phyloP scores from a whole-genome alignment of 1,140 invertebrate genomes.

The Pseudomyrmex cubaensis region DNA sequence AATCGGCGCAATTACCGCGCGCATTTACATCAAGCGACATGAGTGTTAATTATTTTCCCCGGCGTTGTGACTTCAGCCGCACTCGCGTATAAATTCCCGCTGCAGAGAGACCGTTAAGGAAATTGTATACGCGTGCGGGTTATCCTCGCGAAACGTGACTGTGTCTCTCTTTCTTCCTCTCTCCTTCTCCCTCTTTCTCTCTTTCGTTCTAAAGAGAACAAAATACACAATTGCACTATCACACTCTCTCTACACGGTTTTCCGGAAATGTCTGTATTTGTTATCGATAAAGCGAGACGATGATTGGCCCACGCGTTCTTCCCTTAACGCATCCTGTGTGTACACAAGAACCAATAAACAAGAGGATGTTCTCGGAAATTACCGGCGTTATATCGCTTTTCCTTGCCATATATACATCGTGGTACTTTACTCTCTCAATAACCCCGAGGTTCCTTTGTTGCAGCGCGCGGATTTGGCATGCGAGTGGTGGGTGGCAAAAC shows the following conservation, averaged over 20 bases:
- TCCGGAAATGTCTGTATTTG: too few relatives aligned
- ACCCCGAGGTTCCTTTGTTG: slow-evolving; percentile 65
- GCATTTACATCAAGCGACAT: slow-evolving; percentile 16
- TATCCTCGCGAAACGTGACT: slow-evolving; percentile 12
- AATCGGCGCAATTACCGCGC: slow-evolving; percentile 37
- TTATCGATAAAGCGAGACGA: too few relatives aligned
- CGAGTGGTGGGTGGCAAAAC: slow-evolving; percentile 96
- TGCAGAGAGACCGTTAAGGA: neutral
- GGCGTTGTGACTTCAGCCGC: neutral
- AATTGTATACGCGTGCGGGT: neutral
- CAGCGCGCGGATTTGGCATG: slow-evolving; percentile 96
- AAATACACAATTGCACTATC: too few relatives aligned
- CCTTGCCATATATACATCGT: too few relatives aligned
- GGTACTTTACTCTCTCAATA: neutral
- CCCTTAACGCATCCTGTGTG: too few relatives aligned
- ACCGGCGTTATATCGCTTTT: neutral
- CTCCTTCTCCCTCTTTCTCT: neutral
- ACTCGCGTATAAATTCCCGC: slow-evolving; percentile 22
- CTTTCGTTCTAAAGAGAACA: neutral
- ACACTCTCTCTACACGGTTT: too few relatives aligned
- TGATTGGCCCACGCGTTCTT: too few relatives aligned
- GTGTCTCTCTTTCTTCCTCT: neutral
- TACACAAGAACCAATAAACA: neutral
- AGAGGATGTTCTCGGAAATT: slow-evolving; percentile 10
- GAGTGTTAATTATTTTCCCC: slow-evolving; percentile 52